A percentile compares a stretch with the other conserved stretches of the same genome.
Conservation (phyloP, 2,888 invertebrate species). For the Salpingus planirostris region DNA sequence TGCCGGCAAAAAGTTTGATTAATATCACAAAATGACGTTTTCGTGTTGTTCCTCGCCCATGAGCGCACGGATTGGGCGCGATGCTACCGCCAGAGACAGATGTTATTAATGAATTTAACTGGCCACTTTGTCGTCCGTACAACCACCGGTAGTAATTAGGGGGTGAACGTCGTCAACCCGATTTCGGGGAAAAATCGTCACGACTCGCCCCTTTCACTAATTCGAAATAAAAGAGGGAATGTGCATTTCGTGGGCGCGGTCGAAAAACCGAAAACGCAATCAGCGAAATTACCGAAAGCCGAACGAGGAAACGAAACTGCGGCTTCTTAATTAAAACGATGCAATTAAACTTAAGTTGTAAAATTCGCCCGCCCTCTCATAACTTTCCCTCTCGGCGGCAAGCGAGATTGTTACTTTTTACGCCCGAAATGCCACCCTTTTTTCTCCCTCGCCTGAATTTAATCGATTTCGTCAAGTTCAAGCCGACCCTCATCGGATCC, state of each 20-base stretch:
- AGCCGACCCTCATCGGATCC: too few relatives aligned
- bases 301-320: constrained; percentile 9
- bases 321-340: constrained; percentile 17
- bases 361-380: too few relatives aligned
- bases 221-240: too few relatives aligned
- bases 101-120: constrained; percentile 22
- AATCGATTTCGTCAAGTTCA: too few relatives aligned
- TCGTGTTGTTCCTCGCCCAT: constrained; percentile 20
- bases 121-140: constrained; percentile 5
- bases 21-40: constrained; percentile 21
- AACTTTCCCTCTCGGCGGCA: too few relatives aligned
- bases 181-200: too few relatives aligned
- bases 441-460: too few relatives aligned
- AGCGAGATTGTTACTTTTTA: too few relatives aligned
- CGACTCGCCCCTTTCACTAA: too few relatives aligned
- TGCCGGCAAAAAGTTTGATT: constrained; percentile 25
- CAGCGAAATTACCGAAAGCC: too few relatives aligned
- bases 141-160: constrained; percentile 11
- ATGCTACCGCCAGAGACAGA: constrained; percentile 16
- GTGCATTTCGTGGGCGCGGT: too few relatives aligned
- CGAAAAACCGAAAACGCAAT: constrained; percentile 14
- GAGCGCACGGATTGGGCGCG: constrained; percentile 14
- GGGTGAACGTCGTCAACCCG: constrained; percentile 5
- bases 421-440: too few relatives aligned
- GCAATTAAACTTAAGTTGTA: constrained; percentile 15